Evolutionary conservation across 1,140 invertebrate genomes (phyloP), one percentile per base, ranked within the genome.

Genomic region (Chionoecetes opilio): DNA sequence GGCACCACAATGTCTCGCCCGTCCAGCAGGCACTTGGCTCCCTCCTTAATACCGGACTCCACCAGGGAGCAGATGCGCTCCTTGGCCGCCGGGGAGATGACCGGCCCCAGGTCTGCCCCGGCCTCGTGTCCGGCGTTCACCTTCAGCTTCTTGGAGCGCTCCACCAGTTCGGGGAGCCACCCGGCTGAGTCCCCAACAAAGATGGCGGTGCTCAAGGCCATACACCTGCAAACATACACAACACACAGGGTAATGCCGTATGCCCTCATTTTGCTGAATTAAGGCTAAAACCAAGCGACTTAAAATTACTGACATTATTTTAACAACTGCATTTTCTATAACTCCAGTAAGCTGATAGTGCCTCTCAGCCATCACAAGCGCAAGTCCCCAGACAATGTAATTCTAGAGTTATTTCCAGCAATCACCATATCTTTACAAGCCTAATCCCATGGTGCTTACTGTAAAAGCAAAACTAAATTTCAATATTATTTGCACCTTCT

Each of bases 171-270:
- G 0, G 99, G 98, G 84, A 99, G 98, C 99, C 99, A 99, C 85
- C 99, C 97, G 96, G 98, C 98, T 0, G 99, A 98, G 96, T 99
- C 98, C 5, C 99, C 99, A 3, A 99, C 99, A 97, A 99, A 99
- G 2, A 99, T 98, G 9, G 99, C 99, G 0, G 99, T 99, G 29
- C 99, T 99, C 38, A 99, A 97, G 2, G 99, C 99, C 99, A 99
- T 99, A 96, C 99, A 99, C 75, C 89, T 91, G 89, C 2, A 89
- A 31, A 38, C 17, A 38, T 37, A 21, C 6, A 14, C 29, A 87
- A 89, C 41, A 53, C 46, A 53, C 9, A 14, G 11, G 2, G 9
- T 53, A 53, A 53, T 53, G 46, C 46, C n/a, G n/a, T n/a, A n/a
- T n/a, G n/a, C n/a, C n/a, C n/a, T n/a, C n/a, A n/a, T n/a, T n/a